Evolutionary conservation across 1,140 invertebrate species (phyloP).

Genomic region (Listronotus bonariensis): DNA sequence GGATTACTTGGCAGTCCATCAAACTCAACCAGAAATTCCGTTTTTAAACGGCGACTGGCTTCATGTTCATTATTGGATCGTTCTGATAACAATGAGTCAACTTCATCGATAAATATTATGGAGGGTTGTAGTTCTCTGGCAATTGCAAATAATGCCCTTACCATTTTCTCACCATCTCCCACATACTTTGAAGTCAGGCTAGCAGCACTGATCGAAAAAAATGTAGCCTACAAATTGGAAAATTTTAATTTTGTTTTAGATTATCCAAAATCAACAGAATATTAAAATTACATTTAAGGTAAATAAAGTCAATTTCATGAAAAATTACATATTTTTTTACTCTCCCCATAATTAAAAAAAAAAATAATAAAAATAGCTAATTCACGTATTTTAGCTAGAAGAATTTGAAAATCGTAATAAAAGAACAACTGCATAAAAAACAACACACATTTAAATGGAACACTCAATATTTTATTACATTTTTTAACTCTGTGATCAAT

Average conservation of each 20-base stretch:
- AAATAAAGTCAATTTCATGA: constrained; percentile 1
- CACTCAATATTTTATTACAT: too few species aligned
- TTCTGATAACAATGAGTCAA: constrained; percentile 92
- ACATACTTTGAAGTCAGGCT: constrained; percentile 98
- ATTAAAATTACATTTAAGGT: too few species aligned
- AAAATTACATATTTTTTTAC: too few species aligned
- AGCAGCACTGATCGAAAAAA: constrained; percentile 96
- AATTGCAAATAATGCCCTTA: constrained; percentile 91
- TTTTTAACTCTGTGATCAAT: too few species aligned
- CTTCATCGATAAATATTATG: constrained; percentile 96
- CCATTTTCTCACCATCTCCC: constrained; percentile 97
- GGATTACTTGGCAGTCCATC: constrained; percentile 81
- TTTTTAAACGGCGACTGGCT: constrained; percentile 94
- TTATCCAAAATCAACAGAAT: too few species aligned
- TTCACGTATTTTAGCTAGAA: too few species aligned
- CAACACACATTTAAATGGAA: too few species aligned
- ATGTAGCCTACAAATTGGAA: constrained; percentile 81
- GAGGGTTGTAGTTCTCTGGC: constrained; percentile 92
- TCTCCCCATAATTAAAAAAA: too few species aligned
- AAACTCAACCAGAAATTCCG: constrained; percentile 97
- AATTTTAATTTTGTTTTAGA: too few species aligned
- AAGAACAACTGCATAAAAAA: too few species aligned
- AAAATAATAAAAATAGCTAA: too few species aligned
- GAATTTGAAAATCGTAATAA: too few species aligned
- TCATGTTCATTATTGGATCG: constrained; percentile 93